phyloP scores from a whole-genome alignment of 2,113 vertebrate genomes.

The Narcine bancroftii region DNA sequence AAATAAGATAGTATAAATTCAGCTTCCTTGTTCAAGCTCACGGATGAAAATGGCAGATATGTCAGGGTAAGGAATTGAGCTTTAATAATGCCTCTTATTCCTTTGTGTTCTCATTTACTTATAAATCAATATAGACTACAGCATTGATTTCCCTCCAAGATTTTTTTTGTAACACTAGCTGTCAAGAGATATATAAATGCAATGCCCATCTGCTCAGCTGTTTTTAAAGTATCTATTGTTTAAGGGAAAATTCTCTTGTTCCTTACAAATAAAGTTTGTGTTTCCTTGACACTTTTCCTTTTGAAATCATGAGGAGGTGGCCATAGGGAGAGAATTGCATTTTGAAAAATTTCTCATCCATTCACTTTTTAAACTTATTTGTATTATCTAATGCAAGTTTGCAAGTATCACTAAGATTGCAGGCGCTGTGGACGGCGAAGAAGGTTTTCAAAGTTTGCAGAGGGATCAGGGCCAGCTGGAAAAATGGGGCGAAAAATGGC shows the following conservation, averaged over 20 bases:
- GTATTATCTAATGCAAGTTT: too few relatives aligned
- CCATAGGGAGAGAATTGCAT: not conserved
- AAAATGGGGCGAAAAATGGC: too few relatives aligned
- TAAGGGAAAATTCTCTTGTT: not conserved
- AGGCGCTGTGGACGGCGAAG: too few relatives aligned
- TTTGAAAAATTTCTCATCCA: not conserved
- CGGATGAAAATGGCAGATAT: not conserved
- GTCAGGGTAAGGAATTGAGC: not conserved
- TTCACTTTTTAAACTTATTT: not conserved
- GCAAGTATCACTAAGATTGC: too few relatives aligned
- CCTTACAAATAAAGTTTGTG: not conserved
- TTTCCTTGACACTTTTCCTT: not conserved
- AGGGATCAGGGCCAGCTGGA: too few relatives aligned
- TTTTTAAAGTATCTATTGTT: not conserved
- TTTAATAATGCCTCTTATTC: conserved; percentile 24
- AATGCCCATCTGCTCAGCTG: not conserved
- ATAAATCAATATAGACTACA: not conserved
- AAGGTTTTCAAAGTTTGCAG: too few relatives aligned
- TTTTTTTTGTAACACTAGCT: not conserved
- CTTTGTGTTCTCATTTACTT: conserved; percentile 28
- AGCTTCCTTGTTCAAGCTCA: not conserved
- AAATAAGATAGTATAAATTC: not conserved
- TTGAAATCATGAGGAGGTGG: not conserved
- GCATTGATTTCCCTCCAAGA: not conserved
- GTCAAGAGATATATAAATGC: conserved; percentile 13